Evolutionary conservation across 2,797 vertebrate species (phyloP).

Genomic region (Aulostomus chinensis): DNA sequence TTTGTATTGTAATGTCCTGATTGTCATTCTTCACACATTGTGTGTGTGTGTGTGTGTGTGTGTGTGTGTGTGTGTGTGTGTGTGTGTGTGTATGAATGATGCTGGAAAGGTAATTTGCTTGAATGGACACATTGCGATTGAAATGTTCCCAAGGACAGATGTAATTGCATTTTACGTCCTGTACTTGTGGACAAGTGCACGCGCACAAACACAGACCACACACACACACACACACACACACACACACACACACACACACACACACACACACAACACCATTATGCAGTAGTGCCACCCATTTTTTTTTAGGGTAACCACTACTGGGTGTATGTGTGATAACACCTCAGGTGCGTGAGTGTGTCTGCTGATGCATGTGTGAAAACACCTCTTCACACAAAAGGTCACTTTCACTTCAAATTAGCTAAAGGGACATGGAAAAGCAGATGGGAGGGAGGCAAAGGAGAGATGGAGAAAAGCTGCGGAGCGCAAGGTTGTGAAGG

Average conservation of each 20-base stretch:
- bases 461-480: neutral
- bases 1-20: no score
- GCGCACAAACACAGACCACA: conserved; percentile 20
- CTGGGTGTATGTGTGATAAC: conserved; percentile 7
- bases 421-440: conserved; percentile 11
- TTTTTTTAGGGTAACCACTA: no score
- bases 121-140: conserved; percentile 29
- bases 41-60: no score
- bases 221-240: conserved; percentile 16
- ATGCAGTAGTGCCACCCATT: no score
- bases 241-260: conserved; percentile 16
- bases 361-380: conserved; percentile 3
- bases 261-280: conserved; percentile 13
- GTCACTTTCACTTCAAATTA: conserved; percentile 64
- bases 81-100: conserved; percentile 27
- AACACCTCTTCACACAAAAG: conserved; percentile 40
- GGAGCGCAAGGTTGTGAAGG: neutral
- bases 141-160: conserved; percentile 66
- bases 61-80: no score
- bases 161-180: conserved; percentile 65
- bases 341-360: conserved; percentile 11
- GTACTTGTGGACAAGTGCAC: conserved; percentile 20
- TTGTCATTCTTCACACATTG: no score
- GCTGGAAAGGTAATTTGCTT: conserved; percentile 56
- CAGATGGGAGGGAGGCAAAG: conserved; percentile 1